Percentiles rank a stretch among this genome's conserved stretches.
Conservation (phyloP, 2,888 invertebrate genomes). For the Cryptus armator region DNA sequence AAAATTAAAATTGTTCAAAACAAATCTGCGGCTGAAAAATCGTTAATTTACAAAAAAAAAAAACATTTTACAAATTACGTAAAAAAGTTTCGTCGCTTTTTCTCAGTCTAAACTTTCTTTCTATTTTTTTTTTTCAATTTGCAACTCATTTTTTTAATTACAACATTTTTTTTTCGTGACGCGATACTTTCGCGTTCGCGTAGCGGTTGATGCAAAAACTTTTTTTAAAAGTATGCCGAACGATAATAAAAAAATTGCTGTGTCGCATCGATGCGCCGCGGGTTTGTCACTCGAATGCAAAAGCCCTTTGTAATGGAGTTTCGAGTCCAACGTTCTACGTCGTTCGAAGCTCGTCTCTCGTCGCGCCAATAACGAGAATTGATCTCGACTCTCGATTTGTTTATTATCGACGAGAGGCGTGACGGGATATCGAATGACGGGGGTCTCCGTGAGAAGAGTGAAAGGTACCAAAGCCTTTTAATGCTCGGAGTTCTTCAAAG, state of each 20-base stretch:
- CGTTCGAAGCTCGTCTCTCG: slow-evolving; percentile 33
- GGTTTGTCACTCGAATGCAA: background rate
- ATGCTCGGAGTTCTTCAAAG: slow-evolving; percentile 18
- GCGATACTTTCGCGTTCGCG: no score
- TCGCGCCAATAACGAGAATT: slow-evolving; percentile 62
- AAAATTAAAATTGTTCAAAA: no score
- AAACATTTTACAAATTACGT: no score
- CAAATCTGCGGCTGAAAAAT: no score
- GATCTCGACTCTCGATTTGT: slow-evolving; percentile 69
- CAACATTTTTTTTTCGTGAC: no score
- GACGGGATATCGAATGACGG: slow-evolving; percentile 73
- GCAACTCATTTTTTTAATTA: no score
- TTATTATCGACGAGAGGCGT: slow-evolving; percentile 71
- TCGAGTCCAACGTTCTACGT: background rate
- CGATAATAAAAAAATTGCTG: background rate
- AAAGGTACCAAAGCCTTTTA: slow-evolving; percentile 29
- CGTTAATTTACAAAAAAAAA: no score
- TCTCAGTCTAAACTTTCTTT: no score
- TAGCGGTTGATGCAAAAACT: background rate
- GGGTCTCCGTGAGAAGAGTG: slow-evolving; percentile 34
- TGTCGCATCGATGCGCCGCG: background rate
- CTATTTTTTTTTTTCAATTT: no score
- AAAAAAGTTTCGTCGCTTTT: no score
- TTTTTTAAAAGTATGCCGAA: background rate
- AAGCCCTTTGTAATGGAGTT: slow-evolving; percentile 21